Evolutionary conservation across 1,140 invertebrate genomes (phyloP), one percentile per base, ranked within the genome.

Genomic region (Anoplolepis gracilipes): DNA sequence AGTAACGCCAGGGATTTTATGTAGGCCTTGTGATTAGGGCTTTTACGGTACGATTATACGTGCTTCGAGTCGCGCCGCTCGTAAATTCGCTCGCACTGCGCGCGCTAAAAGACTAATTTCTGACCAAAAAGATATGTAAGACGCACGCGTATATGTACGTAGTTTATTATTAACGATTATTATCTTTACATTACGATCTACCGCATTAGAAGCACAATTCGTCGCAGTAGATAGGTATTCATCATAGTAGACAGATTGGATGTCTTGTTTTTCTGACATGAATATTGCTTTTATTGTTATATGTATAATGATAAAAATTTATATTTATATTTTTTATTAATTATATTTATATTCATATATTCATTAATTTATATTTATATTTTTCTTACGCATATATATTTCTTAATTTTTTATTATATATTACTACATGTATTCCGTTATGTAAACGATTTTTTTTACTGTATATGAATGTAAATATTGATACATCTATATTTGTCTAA

Each of bases 21-120:
- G 78, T 61, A 70, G 84, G 76, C 64, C 89, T 84, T 65, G 70
- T 79, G 87, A 91, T 91, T 90, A 88, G 70, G 65, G 88, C 79
- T 85, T 88, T 90, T 87, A 90, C 85, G 76, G 84, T 77, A 85
- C 85, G 85, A 88, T 90, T 90, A 46, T 46, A 88, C 76, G 62
- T 77, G 64, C 64, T 62, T 88, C 64, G 65, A 69, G 70, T 75
- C 70, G 72, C 70, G 16, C 59, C 57, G 42, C 70, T 84, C 81
- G 72, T 84, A 84, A 84, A 84, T 42, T 84, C 22, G 69, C 46
- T 33, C 57, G 81, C 72, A 22, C 42, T 76, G 76, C 70, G 11
- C 11, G 8, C 57, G n/a, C n/a, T 46, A 30, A 72, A 84, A 84
- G 28, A 28, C 72, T 76, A 76, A 84, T 76, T 84, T 64, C 70